These are phyloP conservation scores for Thymelicus acteon DNA, from an alignment of 2,888 invertebrate genomes.

Conservation along the genomic window DNA sequence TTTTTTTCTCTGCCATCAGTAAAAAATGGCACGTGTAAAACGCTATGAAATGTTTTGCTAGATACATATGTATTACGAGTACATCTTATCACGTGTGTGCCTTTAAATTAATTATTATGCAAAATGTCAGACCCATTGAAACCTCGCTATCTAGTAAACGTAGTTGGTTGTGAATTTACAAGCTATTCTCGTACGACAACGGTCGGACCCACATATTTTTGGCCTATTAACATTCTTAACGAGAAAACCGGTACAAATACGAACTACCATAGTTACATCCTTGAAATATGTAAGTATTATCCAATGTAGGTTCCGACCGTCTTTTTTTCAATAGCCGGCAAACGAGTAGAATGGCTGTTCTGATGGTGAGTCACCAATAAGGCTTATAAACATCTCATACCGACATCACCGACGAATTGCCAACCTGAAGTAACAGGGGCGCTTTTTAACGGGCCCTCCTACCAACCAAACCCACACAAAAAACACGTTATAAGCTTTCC, in stretches of 20 bases:
- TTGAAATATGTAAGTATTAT: slow-evolving; percentile 28
- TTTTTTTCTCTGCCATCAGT: no score
- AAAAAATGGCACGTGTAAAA: no score
- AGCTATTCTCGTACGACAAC: slow-evolving; percentile 53
- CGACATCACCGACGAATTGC: no score
- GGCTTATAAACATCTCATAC: no score
- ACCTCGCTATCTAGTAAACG: slow-evolving; percentile 18
- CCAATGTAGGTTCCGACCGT: slow-evolving; percentile 8
- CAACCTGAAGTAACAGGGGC: no score
- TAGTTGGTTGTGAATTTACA: slow-evolving; percentile 35
- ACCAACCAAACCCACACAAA: no score
- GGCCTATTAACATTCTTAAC: slow-evolving; percentile 61
- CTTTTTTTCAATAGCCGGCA: background rate
- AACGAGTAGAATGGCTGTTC: background rate
- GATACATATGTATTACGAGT: no score
- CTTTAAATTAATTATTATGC: slow-evolving; percentile 6
- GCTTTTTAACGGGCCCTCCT: no score
- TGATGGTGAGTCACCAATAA: background rate
- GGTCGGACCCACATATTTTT: slow-evolving; percentile 58
- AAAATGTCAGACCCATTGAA: background rate
- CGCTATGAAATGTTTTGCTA: no score
- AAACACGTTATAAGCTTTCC: no score
- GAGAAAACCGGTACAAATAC: slow-evolving; percentile 52
- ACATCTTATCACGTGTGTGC: no score
- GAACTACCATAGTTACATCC: slow-evolving; percentile 33